Evolutionary conservation across 1,140 invertebrate genomes (phyloP), one percentile per base, ranked within the genome.

Genomic region (Ditylenchus dipsaci): DNA sequence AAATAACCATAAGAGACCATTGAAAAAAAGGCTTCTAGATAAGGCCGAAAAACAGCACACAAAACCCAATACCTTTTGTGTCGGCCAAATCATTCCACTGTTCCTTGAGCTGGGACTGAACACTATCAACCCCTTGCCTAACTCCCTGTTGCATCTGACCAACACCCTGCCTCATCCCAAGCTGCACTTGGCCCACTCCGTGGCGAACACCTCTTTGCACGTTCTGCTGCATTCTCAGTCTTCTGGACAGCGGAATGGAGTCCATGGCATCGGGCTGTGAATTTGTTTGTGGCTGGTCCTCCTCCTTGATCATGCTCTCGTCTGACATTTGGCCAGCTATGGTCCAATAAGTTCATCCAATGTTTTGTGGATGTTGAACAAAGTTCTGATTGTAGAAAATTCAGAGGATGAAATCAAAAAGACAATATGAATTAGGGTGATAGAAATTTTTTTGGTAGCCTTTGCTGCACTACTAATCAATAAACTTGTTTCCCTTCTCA

Each of bases 41-140:
- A n/a, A n/a, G n/a, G n/a, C n/a, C n/a, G n/a, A n/a, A n/a, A n/a
- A n/a, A n/a, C n/a, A n/a, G n/a, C n/a, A n/a, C n/a, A n/a, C n/a
- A 15, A 59, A 59, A 59, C 30, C 29, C 29, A 56, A 7, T 7
- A 61, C 59, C 59, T 30, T 27, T 61, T 61, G 3, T 19, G 15
- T 53, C 49, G 3, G n/a, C n/a, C 49, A 53, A 26, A 5, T 21
- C 49, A 53, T 19, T 26, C 49, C 49, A 53, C 23, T 53, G 49
- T 15, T 53, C 3, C 23, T 53, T 53, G 3, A 53, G 15, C 8
- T 53, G n/a, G 3, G 8, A 15, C n/a, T 53, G 49, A 7, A 53
- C 5, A 27, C 3, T 61, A 13, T 61, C 59, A 8, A 61, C 59
- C 29, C 59, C 59, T 43, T 29, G 59, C n/a, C 59, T 30, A n/a